Conservation (phyloP, 2,888 invertebrate species). For the Ephialtes manifestator region DNA sequence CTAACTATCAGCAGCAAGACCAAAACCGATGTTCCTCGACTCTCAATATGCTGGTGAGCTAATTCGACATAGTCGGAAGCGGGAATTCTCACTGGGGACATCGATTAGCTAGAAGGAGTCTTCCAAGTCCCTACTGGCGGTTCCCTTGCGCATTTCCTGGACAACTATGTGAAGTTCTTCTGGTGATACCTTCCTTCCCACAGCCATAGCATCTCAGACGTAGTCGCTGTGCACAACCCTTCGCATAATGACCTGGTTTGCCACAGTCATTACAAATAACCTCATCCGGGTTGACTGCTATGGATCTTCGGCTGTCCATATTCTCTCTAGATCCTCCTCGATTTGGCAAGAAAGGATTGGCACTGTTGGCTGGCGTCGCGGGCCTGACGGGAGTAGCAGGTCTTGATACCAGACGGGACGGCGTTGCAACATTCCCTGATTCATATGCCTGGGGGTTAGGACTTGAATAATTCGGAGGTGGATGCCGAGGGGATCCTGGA, state of each 20-base stretch:
- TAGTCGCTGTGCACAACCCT: neutral
- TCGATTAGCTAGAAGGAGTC: too few relatives aligned
- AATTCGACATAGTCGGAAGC: neutral
- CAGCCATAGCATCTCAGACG: slow-evolving; percentile 8
- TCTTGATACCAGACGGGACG: too few relatives aligned
- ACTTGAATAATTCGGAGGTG: slow-evolving; percentile 52
- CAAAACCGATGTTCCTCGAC: neutral
- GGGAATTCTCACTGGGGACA: neutral
- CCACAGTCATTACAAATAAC: too few relatives aligned
- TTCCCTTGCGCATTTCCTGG: slow-evolving; percentile 20
- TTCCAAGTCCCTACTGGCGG: neutral
- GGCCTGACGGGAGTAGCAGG: too few relatives aligned
- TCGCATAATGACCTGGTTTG: neutral
- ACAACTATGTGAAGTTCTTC: neutral
- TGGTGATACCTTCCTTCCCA: slow-evolving; percentile 27
- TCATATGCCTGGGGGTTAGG: slow-evolving; percentile 42
- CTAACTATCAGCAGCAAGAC: neutral
- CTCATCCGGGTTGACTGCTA: too few relatives aligned
- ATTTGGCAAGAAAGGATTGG: neutral
- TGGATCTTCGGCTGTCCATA: too few relatives aligned
- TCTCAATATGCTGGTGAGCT: neutral
- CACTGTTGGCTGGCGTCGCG: neutral
- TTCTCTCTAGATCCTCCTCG: neutral
- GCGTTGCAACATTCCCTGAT: too few relatives aligned
- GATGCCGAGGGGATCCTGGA: neutral